Evolutionary conservation across 2,113 vertebrate genomes (phyloP).

Genomic region (Microtus ochrogaster): DNA sequence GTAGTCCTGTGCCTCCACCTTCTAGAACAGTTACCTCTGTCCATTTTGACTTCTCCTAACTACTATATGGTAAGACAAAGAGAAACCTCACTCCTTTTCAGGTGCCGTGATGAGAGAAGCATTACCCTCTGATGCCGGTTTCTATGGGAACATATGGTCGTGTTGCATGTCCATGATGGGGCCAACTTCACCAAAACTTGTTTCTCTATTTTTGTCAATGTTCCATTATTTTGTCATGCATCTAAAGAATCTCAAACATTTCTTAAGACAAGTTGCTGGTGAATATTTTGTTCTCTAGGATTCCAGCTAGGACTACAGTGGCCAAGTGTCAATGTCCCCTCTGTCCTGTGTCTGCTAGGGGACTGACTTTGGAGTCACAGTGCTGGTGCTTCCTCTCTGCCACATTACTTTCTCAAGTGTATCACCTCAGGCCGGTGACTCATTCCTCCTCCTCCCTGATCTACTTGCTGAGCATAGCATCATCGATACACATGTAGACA

Average conservation of each 20-base stretch:
- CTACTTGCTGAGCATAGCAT: background rate
- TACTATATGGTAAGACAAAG: background rate
- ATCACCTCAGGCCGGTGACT: background rate
- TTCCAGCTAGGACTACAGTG: background rate
- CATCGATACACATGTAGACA: background rate
- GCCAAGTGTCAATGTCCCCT: background rate
- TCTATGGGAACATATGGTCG: background rate
- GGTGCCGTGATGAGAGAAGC: background rate
- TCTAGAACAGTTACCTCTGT: background rate
- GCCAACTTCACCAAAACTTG: background rate
- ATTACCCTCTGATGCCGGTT: background rate
- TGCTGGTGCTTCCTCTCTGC: rapidly evolving
- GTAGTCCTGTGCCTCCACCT: background rate
- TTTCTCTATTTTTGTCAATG: background rate
- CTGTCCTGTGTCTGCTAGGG: background rate
- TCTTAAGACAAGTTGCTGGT: too few relatives aligned
- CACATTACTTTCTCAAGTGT: background rate
- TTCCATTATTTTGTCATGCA: background rate
- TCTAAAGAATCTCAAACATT: too few relatives aligned
- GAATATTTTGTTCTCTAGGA: too few relatives aligned
- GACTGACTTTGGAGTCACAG: background rate
- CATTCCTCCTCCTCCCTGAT: too few relatives aligned
- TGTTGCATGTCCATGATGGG: background rate
- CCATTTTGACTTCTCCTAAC: background rate
- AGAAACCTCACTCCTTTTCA: background rate